Conservation (phyloP, 2,888 invertebrate species). For the Mermis nigrescens region DNA sequence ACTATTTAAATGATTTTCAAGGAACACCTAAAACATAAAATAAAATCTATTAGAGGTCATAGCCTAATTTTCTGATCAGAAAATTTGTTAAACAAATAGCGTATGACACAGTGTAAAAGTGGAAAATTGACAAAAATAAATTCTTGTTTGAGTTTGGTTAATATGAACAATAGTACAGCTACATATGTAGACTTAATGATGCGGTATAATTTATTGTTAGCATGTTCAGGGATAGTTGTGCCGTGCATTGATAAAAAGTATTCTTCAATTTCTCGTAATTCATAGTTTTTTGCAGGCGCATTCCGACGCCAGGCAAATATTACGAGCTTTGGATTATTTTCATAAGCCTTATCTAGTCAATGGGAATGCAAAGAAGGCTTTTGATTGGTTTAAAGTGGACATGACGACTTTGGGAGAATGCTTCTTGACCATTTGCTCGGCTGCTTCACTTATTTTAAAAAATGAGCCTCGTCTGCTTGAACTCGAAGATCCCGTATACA, state of each 20-base stretch:
- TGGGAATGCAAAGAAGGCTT: slow-evolving; percentile 18
- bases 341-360: neutral
- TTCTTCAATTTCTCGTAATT: neutral
- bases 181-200: too few relatives aligned
- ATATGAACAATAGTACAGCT: too few relatives aligned
- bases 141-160: too few relatives aligned
- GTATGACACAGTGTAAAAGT: too few relatives aligned
- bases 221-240: too few relatives aligned
- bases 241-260: neutral
- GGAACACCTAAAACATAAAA: too few relatives aligned
- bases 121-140: too few relatives aligned
- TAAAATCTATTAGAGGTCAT: too few relatives aligned
- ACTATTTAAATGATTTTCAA: too few relatives aligned
- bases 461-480: slow-evolving; percentile 41
- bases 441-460: slow-evolving; percentile 38
- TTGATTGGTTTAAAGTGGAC: slow-evolving; percentile 35
- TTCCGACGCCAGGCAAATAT: slow-evolving; percentile 2
- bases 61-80: too few relatives aligned
- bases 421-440: slow-evolving; percentile 39
- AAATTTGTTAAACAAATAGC: too few relatives aligned
- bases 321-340: slow-evolving; percentile 12
- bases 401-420: slow-evolving; percentile 37
- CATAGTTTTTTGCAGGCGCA: neutral
- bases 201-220: too few relatives aligned
- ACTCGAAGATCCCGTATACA: slow-evolving; percentile 42